Evolutionary conservation across 2,888 invertebrate species (phyloP), one percentile per base, ranked within the genome.

Genomic region (Limnephilus lunatus): DNA sequence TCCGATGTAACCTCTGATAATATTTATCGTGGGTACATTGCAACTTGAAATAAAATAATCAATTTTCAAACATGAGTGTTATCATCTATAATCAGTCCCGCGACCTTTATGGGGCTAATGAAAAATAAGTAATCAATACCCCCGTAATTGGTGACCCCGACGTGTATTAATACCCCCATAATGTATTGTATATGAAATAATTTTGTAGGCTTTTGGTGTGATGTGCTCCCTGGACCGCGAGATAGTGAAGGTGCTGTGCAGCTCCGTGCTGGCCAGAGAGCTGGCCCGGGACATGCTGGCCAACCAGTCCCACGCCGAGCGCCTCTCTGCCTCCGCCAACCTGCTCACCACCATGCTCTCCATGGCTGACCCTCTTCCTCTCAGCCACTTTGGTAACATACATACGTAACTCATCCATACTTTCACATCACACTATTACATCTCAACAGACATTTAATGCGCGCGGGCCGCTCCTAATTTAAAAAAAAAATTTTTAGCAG

Each of bases 221-320:
- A 97, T 99, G 97, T 99, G 99, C 94, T 97, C 98, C 53, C 96
- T 99, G 93, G 98, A 99, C 95, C 97, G 97, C 92, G 97, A 97
- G 7, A 98, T 98, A 85, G 96, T 99, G 80, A 97, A 97, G 90
- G 98, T 98, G 35, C 97, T 99, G 94, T 97, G 99, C 32, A 97
- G 98, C 94, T 99, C 99, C 25, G 97, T 99, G 92, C 96, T 99
- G 92, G 99, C 99, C 1, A 97, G 98, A 94, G 99, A 99, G 96
- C 96, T 99, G 93, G 99, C 99, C 80, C 97, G 98, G 95, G 98
- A 96, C 94, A 98, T 98, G 97, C 97, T 97, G 94, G 97, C 97
- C 94, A 98, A 98, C 95, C 97, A 98, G 90, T 96, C 97, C 94
- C 97, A 98, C 94, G 97, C 98, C 94, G 97, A 97, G 94, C 97